phyloP scores from a whole-genome alignment of 2,888 invertebrate species.

The Drosophila meridiana region DNA sequence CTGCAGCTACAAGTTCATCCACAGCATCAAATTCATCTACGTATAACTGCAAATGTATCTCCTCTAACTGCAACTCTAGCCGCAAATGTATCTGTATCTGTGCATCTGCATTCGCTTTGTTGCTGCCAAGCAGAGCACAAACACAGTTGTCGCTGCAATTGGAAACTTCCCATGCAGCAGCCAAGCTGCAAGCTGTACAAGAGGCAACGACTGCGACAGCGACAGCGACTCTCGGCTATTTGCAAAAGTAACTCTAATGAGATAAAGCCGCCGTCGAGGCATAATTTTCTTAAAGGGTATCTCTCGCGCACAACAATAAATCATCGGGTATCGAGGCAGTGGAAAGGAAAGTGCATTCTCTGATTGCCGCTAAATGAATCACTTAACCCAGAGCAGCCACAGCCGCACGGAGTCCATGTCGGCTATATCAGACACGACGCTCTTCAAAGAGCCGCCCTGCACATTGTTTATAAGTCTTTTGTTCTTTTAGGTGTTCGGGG shows the following conservation, averaged over 20 bases:
- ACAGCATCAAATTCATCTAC: neutral
- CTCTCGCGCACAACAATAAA: slow-evolving; percentile 58
- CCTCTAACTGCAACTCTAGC: neutral
- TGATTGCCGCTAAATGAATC: slow-evolving; percentile 80
- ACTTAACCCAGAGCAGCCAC: slow-evolving; percentile 66
- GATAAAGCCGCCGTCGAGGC: slow-evolving; percentile 72
- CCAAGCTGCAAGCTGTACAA: neutral
- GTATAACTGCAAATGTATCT: neutral
- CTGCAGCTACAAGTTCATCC: neutral
- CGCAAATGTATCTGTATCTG: neutral
- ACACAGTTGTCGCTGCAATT: slow-evolving; percentile 70
- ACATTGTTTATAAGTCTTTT: slow-evolving; percentile 45
- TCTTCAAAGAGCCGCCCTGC: slow-evolving; percentile 73
- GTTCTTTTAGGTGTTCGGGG: slow-evolving; percentile 27
- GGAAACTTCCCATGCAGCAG: slow-evolving; percentile 63
- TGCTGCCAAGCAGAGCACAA: slow-evolving; percentile 79
- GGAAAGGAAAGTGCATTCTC: slow-evolving; percentile 74
- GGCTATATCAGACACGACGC: slow-evolving; percentile 70
- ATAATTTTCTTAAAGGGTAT: slow-evolving; percentile 59
- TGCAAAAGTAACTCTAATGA: slow-evolving; percentile 66
- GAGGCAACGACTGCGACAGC: neutral
- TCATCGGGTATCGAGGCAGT: slow-evolving; percentile 63
- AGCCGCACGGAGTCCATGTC: slow-evolving; percentile 46
- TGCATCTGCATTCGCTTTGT: slow-evolving; percentile 54
- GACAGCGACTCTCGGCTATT: slow-evolving; percentile 38